These are phyloP conservation scores for Megaceryle maxima DNA, from an alignment of 2,113 vertebrate species.

Conservation along the genomic window DNA sequence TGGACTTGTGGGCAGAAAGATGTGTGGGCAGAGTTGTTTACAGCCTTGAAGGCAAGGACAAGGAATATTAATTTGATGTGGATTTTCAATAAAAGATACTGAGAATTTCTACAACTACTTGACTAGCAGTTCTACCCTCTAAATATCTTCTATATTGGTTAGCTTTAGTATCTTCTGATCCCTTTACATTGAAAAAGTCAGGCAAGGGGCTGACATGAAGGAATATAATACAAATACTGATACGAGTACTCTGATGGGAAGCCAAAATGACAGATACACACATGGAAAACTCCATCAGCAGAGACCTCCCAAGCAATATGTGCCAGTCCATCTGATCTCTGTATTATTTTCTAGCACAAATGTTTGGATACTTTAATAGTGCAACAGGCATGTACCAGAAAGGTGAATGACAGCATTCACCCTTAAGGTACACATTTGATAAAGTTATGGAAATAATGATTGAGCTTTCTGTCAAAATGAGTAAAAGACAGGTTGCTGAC, in stretches of 20 bases:
- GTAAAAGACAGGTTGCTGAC: neutral
- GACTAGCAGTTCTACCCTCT: neutral
- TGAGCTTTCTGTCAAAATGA: neutral
- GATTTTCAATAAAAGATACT: neutral
- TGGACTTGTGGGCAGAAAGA: slow-evolving; percentile 13
- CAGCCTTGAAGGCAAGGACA: neutral
- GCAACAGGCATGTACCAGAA: neutral
- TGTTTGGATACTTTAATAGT: neutral
- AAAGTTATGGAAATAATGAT: neutral
- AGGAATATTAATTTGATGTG: neutral
- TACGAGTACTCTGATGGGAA: neutral
- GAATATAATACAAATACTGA: neutral
- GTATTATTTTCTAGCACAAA: neutral
- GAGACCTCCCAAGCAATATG: neutral
- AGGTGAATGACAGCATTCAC: neutral
- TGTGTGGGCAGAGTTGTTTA: slow-evolving; percentile 19
- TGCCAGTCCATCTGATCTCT: neutral
- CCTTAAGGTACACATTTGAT: neutral
- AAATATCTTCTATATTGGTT: neutral
- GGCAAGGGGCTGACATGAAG: neutral
- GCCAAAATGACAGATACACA: neutral
- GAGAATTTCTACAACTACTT: neutral
- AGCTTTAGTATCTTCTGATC: neutral
- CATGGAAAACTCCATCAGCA: neutral
- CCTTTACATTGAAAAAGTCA: neutral